Base-by-base conservation (phyloP, 1,140 invertebrate genomes). In the Drosophila busckii region DNA sequence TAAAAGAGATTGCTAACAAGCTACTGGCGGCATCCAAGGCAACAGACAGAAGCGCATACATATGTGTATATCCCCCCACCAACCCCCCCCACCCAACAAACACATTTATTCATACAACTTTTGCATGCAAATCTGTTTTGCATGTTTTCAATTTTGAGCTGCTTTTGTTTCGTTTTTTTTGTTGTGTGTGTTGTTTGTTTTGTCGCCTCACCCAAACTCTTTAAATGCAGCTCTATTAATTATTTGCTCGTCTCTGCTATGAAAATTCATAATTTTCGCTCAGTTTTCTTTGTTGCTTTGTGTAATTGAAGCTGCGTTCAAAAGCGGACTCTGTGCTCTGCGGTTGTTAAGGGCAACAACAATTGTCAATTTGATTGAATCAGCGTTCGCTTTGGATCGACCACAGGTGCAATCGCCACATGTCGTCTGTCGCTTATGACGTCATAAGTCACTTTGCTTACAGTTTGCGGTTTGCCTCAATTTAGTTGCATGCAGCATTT, bases 211-310 rank as follows among this genome's bases (percentile, higher is more conserved):
- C 37, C 37, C 28, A 10, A 22, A 19, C 20, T 35, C 44, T 58
- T 48, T 37, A 44, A 25, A 38, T 29, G 35, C 49, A 20, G 46
- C 53, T 54, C 68, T 64, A 80, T 80, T 80, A 80, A 80, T 80
- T 80, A 80, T 80, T 73, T 80, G 66, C 71, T 76, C 71, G 71
- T 70, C 71, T 76, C 70, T 76, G 70, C 52, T 68, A 49, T 63
- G 71, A 67, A 62, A 63, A 59, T 76, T 66, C 71, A 76, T 76
- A 70, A 76, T 67, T 78, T 54, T 44, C 23, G 34, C 22, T 15
- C 41, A 25, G 32, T 32, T 61, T 32, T 40, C 56, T 66, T 44
- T 73, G 20, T 20, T 32, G 44, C 22, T 52, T 53, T 70, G 61
- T 53, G 71, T 71, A 78, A 76, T 76, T 76, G 71, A 78, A 76